Evolutionary conservation across 2,797 vertebrate species (phyloP).

Genomic region (Phataginus tricuspis): DNA sequence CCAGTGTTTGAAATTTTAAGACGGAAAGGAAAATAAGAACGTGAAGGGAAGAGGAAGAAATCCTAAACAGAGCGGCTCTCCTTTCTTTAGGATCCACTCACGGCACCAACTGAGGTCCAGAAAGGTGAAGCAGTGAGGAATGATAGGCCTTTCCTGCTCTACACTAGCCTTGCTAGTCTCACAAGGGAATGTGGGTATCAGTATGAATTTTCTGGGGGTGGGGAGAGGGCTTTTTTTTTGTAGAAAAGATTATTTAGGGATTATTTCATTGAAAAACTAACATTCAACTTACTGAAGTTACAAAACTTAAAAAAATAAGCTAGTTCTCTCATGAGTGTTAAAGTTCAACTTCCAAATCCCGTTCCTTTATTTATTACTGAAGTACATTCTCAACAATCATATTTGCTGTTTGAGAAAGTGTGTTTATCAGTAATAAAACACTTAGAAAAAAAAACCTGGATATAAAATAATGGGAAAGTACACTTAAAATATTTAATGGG

Average conservation of each 20-base stretch:
- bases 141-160: rapidly evolving
- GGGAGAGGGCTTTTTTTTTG: too few relatives aligned
- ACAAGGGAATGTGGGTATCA: neutral
- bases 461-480: neutral
- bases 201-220: neutral
- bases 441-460: conserved; percentile 25
- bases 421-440: neutral
- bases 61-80: rapidly evolving
- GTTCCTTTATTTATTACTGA: neutral
- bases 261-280: neutral
- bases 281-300: neutral
- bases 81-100: rapidly evolving
- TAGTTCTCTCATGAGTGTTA: neutral
- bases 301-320: neutral
- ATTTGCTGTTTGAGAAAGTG: neutral
- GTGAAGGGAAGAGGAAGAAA: neutral
- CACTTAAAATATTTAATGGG: neutral
- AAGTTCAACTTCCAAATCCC: neutral
- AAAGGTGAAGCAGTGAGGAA: neutral
- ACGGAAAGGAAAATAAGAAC: neutral
- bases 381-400: neutral
- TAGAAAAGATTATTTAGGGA: neutral
- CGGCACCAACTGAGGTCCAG: rapidly evolving
- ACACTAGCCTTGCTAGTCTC: too few relatives aligned
- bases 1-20: conserved; percentile 74